These are phyloP conservation scores for Cerceris rybyensis DNA, from an alignment of 2,888 invertebrate species.

Conservation along the genomic window DNA sequence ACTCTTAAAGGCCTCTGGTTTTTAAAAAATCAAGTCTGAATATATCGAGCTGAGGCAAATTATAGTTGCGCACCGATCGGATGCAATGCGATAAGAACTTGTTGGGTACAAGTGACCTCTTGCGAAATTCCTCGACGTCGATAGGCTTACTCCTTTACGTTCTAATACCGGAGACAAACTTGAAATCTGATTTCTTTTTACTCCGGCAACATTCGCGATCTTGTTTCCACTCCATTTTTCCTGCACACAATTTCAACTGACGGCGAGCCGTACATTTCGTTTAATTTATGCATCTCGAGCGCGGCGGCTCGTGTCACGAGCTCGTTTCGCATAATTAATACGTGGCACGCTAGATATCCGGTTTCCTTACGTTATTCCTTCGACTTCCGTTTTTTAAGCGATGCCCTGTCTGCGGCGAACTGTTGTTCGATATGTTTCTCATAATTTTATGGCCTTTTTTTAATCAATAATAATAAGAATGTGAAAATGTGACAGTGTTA, in stretches of 20 bases:
- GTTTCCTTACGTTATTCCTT: constrained; percentile 9
- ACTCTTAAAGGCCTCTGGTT: constrained; percentile 56
- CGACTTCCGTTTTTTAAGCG: background rate
- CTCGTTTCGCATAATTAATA: constrained; percentile 12
- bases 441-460: too few species aligned
- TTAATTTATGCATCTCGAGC: background rate
- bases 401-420: too few species aligned
- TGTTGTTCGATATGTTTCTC: too few species aligned
- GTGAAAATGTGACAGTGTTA: too few species aligned
- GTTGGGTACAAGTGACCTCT: constrained; percentile 45
- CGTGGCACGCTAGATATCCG: background rate
- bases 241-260: too few species aligned
- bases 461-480: too few species aligned
- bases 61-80: constrained; percentile 28
- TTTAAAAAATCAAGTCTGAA: constrained; percentile 37
- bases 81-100: constrained; percentile 35
- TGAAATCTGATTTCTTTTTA: background rate
- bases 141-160: constrained; percentile 15
- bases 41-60: constrained; percentile 19
- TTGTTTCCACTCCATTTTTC: background rate
- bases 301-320: background rate
- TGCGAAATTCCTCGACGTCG: constrained; percentile 21
- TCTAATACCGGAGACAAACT: constrained; percentile 12
- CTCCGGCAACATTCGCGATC: constrained; percentile 17
- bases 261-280: background rate